Evolutionary conservation across 2,113 vertebrate genomes (phyloP), one percentile per base, ranked within the genome.

Genomic region (Globicephala melas): DNA sequence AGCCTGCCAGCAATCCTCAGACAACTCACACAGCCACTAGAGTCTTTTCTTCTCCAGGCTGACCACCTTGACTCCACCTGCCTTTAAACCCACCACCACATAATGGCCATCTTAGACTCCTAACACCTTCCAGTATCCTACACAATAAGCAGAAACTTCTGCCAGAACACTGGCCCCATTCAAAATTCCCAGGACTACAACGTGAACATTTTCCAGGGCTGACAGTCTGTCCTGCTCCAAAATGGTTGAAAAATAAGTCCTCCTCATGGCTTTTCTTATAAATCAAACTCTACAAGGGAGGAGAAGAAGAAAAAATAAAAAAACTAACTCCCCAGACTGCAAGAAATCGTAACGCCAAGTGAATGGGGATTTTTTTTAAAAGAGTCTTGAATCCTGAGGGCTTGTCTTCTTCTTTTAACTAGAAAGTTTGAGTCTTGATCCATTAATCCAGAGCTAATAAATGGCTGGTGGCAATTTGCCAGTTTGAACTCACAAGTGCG

Each of bases 381-480:
- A 94, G 90, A 95, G 87, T 96, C 97, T 94, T 86, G 95, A 97
- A 97, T 97, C 88, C 86, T 96, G 31, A 77, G 85, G 87, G 71
- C 71, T 86, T 62, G 62, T 68, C 96, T 97, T 91, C 79, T 92
- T 97, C 97, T 96, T 98, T 97, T 94, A 98, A 94, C 96, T 98
- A 77, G 95, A 55, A 88, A 96, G 85, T 94, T 97, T 98, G 94
- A 84, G 73, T 97, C 95, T 93, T 98, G 95, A 80, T 95, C 87
- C 97, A 97, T 96, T 96, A 97, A 96, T 97, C 97, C 97, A 97
- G 88, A 98, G 95, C 97, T 97, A 98, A 98, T 97, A 98, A 98
- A 98, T 94, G 95, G 95, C 97, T 96, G 91, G 80, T 97, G 97
- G 97, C 97, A 97, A 94, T 97, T 97, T 98, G 97, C 97, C 97